Evolutionary conservation across 2,113 vertebrate genomes (phyloP).

Genomic region (Daubentonia madagascariensis): DNA sequence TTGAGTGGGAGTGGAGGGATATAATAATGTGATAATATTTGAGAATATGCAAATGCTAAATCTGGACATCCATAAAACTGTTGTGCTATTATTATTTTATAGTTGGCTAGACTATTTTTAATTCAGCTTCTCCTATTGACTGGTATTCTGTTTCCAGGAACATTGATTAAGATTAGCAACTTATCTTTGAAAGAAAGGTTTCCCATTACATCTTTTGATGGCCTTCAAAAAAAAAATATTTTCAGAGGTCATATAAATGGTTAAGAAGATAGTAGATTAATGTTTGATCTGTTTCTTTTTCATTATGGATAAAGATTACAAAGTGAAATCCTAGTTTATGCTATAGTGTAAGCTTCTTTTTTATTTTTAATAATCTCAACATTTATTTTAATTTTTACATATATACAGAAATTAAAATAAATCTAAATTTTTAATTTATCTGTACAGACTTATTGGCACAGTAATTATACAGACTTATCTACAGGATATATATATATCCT

Average conservation of each 20-base stretch:
- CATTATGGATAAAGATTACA: background rate
- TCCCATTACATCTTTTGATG: background rate
- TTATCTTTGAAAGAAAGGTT: background rate
- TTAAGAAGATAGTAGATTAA: background rate
- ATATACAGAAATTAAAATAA: background rate
- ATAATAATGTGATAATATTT: background rate
- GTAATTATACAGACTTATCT: background rate
- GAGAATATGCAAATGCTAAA: background rate
- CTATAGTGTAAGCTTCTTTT: background rate
- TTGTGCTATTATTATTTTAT: background rate
- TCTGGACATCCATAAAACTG: background rate
- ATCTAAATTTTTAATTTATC: no score
- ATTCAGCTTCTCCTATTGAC: background rate
- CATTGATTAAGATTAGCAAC: background rate
- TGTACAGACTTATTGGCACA: background rate
- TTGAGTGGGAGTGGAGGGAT: background rate
- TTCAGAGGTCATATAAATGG: background rate
- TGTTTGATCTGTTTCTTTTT: background rate
- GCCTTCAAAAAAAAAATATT: background rate
- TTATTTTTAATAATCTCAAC: background rate
- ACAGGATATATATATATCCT: background rate
- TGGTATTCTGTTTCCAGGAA: background rate
- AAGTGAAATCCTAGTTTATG: background rate
- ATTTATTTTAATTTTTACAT: background rate
- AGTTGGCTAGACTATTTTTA: background rate